phyloP scores from a whole-genome alignment of 2,797 vertebrate genomes.

The Anableps anableps region DNA sequence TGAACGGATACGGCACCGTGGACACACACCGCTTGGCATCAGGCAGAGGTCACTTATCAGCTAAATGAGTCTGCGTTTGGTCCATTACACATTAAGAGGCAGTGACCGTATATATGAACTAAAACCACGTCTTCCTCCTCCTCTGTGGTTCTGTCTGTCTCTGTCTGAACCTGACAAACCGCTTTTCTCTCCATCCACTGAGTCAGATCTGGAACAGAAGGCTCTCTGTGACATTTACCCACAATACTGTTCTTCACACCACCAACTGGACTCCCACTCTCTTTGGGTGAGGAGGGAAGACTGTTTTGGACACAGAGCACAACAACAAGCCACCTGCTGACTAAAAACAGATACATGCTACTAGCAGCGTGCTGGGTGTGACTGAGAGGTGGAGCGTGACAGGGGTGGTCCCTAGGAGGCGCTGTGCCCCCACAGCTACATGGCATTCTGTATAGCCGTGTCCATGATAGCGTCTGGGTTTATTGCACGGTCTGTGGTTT shows the following conservation, averaged over 20 bases:
- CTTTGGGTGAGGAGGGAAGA: conserved; percentile 61
- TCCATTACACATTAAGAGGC: conserved; percentile 19
- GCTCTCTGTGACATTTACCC: conserved; percentile 83
- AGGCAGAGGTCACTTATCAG: conserved; percentile 5
- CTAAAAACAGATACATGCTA: conserved; percentile 47
- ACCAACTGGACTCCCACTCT: conserved; percentile 82
- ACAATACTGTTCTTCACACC: conserved; percentile 83
- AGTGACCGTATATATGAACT: neutral
- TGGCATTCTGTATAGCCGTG: neutral
- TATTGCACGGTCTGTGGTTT: neutral
- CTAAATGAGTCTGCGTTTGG: conserved; percentile 13
- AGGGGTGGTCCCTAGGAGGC: conserved; percentile 47
- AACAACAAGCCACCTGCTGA: conserved; percentile 63
- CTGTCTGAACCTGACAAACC: conserved; percentile 23
- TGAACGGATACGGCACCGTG: neutral
- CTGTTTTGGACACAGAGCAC: conserved; percentile 54
- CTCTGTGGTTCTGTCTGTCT: conserved; percentile 18
- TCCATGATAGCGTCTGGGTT: neutral
- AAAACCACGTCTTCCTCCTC: conserved; percentile 13
- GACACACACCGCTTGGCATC: neutral
- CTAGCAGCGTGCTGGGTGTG: conserved; percentile 42
- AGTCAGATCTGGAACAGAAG: conserved; percentile 81
- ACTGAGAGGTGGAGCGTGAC: conserved; percentile 38
- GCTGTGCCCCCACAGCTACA: conserved; percentile 39
- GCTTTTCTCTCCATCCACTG: conserved; percentile 47